phyloP scores from a whole-genome alignment of 2,888 invertebrate species.

The Eristalinus aeneus region DNA sequence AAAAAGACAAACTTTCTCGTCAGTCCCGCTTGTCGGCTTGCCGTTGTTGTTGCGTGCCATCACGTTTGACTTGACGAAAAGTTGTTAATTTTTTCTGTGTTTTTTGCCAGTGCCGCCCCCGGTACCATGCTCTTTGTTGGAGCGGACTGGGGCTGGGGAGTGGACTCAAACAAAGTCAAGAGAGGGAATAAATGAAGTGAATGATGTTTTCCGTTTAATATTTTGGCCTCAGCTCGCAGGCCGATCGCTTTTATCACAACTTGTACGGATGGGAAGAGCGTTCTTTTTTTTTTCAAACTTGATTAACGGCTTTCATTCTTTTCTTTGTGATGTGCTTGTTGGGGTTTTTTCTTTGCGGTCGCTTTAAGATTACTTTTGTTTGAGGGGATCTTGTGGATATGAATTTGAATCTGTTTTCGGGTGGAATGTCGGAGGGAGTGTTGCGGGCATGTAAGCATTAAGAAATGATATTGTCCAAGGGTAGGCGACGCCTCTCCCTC shows the following conservation, averaged over 20 bases:
- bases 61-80: conserved; percentile 49
- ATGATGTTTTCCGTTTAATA: conserved; percentile 62
- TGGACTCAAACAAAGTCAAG: conserved; percentile 38
- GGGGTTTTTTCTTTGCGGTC: background rate
- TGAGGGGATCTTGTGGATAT: conserved; percentile 36
- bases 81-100: conserved; percentile 44
- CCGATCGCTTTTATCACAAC: conserved; percentile 56
- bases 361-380: conserved; percentile 49
- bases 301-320: conserved; percentile 54
- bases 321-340: background rate
- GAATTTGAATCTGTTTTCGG: conserved; percentile 58
- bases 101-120: conserved; percentile 8
- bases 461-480: conserved; percentile 35
- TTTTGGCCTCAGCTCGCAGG: conserved; percentile 35
- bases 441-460: conserved; percentile 63
- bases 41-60: conserved; percentile 39
- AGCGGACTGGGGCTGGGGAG: background rate
- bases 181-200: conserved; percentile 55
- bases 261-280: conserved; percentile 61
- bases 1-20: conserved; percentile 16
- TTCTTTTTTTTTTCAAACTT: conserved; percentile 53
- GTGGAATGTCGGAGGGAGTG: conserved; percentile 37
- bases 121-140: background rate
- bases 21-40: background rate
- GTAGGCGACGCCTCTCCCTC: background rate